phyloP scores from a whole-genome alignment of 2,888 invertebrate genomes.

The Chymomyza amoena region DNA sequence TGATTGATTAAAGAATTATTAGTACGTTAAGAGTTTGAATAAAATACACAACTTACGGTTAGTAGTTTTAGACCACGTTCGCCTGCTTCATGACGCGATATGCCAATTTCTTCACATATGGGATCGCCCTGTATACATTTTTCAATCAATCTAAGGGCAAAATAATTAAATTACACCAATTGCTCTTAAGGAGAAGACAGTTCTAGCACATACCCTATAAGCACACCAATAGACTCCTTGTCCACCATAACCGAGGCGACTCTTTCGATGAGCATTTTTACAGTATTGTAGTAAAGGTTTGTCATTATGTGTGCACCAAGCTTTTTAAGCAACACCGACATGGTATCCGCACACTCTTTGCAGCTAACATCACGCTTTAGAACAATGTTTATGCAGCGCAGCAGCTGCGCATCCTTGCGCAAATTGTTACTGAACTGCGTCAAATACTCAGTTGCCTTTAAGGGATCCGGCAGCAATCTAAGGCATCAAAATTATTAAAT shows the following conservation, averaged over 20 bases:
- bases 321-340: slow-evolving; percentile 90
- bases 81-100: slow-evolving; percentile 89
- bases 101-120: slow-evolving; percentile 86
- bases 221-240: slow-evolving; percentile 89
- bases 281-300: slow-evolving; percentile 96
- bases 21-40: neutral
- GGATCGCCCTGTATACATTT: slow-evolving; percentile 87
- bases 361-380: slow-evolving; percentile 94
- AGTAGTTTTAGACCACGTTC: slow-evolving; percentile 93
- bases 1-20: slow-evolving; percentile 30
- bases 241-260: slow-evolving; percentile 98
- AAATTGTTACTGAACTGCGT: slow-evolving; percentile 90
- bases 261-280: slow-evolving; percentile 95
- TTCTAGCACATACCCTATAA: slow-evolving; percentile 81
- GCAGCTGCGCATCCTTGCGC: slow-evolving; percentile 84
- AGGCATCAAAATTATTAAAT: neutral
- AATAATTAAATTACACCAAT: neutral
- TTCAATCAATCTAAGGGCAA: slow-evolving; percentile 79
- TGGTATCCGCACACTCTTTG: slow-evolving; percentile 95
- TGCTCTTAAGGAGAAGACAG: neutral
- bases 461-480: slow-evolving; percentile 93
- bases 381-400: slow-evolving; percentile 92
- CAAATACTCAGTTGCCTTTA: slow-evolving; percentile 93
- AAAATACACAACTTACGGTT: slow-evolving; percentile 80
- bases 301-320: slow-evolving; percentile 96